phyloP scores from a whole-genome alignment of 1,140 invertebrate species.

The Drosophila paulistorum region DNA sequence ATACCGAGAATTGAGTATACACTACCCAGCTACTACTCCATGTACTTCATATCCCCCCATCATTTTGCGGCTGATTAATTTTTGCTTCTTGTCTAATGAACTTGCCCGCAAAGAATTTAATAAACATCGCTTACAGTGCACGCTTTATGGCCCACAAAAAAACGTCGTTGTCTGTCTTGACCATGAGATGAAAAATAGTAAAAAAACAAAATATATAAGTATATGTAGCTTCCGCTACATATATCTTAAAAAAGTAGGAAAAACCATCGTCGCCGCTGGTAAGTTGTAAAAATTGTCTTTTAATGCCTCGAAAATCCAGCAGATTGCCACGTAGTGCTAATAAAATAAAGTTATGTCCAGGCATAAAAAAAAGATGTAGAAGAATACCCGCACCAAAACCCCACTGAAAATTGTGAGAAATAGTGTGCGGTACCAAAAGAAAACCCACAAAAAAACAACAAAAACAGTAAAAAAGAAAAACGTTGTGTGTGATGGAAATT shows the following conservation, averaged over 20 bases:
- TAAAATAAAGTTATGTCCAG: slow-evolving; percentile 77
- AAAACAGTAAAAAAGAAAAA: not conserved
- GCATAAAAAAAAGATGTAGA: slow-evolving; percentile 65
- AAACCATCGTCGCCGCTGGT: slow-evolving; percentile 69
- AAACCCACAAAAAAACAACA: slow-evolving; percentile 32
- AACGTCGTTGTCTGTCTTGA: slow-evolving; percentile 22
- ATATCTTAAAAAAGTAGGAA: slow-evolving; percentile 44
- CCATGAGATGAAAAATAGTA: slow-evolving; percentile 52
- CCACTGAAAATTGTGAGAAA: slow-evolving; percentile 60
- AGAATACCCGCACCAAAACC: slow-evolving; percentile 24
- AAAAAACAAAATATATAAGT: slow-evolving; percentile 24
- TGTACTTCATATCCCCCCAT: not conserved
- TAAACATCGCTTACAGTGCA: slow-evolving; percentile 57
- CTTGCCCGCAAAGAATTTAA: slow-evolving; percentile 73
- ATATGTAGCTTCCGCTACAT: slow-evolving; percentile 4
- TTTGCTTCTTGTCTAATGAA: slow-evolving; percentile 78
- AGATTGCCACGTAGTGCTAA: slow-evolving; percentile 82
- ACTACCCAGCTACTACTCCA: no score
- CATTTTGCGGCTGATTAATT: slow-evolving; percentile 59
- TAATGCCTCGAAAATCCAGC: slow-evolving; percentile 80
- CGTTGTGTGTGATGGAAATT: slow-evolving; percentile 54
- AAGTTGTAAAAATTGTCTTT: slow-evolving; percentile 82
- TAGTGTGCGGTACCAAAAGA: slow-evolving; percentile 44
- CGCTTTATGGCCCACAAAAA: slow-evolving; percentile 67
- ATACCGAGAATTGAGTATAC: slow-evolving; percentile 21